Conservation (phyloP, 2,888 invertebrate genomes). For the Carterocephalus palaemon region DNA sequence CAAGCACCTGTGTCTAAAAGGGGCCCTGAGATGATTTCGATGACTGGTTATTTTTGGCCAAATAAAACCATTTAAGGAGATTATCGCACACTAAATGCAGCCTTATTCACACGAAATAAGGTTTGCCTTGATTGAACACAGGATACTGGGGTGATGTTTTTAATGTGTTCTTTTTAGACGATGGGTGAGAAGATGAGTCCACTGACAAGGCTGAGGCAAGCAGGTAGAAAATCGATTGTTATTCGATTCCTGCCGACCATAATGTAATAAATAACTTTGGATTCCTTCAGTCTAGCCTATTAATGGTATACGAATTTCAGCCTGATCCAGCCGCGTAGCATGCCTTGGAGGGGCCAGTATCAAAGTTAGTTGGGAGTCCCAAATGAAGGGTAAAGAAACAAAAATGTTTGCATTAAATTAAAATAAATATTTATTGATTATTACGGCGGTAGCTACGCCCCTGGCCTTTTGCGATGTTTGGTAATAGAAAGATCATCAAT, state of each 20-base stretch:
- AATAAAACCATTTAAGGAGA: slow-evolving; percentile 39
- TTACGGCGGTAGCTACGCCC: no score
- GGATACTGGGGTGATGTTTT: slow-evolving; percentile 34
- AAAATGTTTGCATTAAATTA: no score
- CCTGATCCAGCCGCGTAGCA: no score
- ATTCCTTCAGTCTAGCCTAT: slow-evolving; percentile 20
- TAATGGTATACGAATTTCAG: no score
- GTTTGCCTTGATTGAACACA: slow-evolving; percentile 10
- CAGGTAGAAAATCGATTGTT: slow-evolving; percentile 74
- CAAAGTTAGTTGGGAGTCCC: no score
- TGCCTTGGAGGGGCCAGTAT: no score
- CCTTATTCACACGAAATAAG: slow-evolving; percentile 1
- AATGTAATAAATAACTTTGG: slow-evolving; percentile 30
- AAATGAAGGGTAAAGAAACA: no score
- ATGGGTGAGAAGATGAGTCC: slow-evolving; percentile 60
- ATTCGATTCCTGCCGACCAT: slow-evolving; percentile 40
- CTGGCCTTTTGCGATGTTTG: no score
- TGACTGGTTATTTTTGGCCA: slow-evolving; percentile 64
- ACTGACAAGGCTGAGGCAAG: slow-evolving; percentile 52
- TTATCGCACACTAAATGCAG: slow-evolving; percentile 7
- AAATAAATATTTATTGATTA: no score
- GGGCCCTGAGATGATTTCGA: slow-evolving; percentile 56
- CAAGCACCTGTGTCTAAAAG: slow-evolving; percentile 65
- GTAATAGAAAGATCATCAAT: no score
- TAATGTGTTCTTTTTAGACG: slow-evolving; percentile 46